Evolutionary conservation across 2,888 invertebrate genomes (phyloP).

Genomic region (Drosophila testacea): DNA sequence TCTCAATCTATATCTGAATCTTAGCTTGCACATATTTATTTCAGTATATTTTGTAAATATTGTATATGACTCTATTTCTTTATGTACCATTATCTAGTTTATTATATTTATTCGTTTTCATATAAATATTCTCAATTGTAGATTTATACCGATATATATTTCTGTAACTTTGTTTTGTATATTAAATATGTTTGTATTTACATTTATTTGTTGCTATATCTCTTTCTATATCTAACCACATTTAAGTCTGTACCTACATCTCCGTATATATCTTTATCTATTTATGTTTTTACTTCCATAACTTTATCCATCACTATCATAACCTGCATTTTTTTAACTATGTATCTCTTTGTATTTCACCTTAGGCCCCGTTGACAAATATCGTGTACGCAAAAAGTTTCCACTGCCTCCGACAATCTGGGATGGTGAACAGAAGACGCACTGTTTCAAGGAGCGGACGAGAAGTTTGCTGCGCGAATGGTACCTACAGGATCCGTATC

Average conservation of each 20-base stretch:
- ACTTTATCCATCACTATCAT: background rate
- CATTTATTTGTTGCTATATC: background rate
- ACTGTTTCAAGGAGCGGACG: constrained; percentile 98
- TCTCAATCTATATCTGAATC: too few relatives aligned
- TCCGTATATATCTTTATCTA: too few relatives aligned
- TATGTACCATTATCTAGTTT: too few relatives aligned
- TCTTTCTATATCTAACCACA: too few relatives aligned
- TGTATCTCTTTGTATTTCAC: background rate
- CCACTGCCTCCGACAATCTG: constrained; percentile 96
- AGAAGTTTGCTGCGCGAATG: constrained; percentile 97
- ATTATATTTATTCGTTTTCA: too few relatives aligned
- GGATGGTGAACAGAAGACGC: constrained; percentile 98
- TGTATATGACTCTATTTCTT: too few relatives aligned
- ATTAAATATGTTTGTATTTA: too few relatives aligned
- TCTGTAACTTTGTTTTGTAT: background rate
- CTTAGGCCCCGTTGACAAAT: constrained; percentile 94
- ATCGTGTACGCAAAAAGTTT: constrained; percentile 96
- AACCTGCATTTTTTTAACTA: background rate
- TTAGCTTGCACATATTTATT: too few relatives aligned
- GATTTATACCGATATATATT: background rate
- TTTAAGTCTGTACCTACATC: too few relatives aligned
- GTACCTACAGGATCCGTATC: constrained; percentile 99
- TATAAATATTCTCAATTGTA: too few relatives aligned
- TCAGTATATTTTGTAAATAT: too few relatives aligned
- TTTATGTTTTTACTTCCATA: background rate